A percentile compares a stretch with the other conserved stretches of the same genome.
Evolutionary conservation across 2,113 vertebrate genomes (phyloP).

Genomic region (Podilymbus podiceps): DNA sequence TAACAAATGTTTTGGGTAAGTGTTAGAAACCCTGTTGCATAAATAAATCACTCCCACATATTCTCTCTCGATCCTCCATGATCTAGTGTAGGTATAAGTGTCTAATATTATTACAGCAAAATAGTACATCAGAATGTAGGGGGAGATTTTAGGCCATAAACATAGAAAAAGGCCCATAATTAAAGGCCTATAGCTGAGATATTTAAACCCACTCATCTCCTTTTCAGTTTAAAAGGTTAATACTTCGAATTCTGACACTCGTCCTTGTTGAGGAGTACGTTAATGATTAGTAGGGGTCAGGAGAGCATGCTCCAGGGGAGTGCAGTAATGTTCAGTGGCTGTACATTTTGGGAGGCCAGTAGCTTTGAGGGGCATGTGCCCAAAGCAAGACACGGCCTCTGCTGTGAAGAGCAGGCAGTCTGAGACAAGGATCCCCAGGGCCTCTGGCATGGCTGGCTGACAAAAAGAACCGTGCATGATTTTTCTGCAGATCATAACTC

Average conservation of each 20-base stretch:
- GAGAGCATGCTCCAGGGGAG: rapidly evolving
- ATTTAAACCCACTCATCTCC: neutral
- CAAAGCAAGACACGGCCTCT: neutral
- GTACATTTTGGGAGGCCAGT: neutral
- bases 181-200: neutral
- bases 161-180: neutral
- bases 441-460: neutral
- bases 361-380: neutral
- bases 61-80: neutral
- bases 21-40: neutral
- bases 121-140: neutral
- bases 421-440: neutral
- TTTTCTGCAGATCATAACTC: neutral
- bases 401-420: neutral
- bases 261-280: neutral
- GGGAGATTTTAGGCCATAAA: neutral
- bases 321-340: neutral
- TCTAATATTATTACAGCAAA: neutral
- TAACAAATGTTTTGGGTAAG: neutral
- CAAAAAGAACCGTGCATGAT: rapidly evolving
- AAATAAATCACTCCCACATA: neutral
- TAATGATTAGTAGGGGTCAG: neutral
- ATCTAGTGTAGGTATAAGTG: neutral
- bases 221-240: neutral
- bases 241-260: neutral